These are phyloP conservation scores for Ceratosolen fusciceps DNA, from an alignment of 1,140 invertebrate species.

Conservation along the genomic window DNA sequence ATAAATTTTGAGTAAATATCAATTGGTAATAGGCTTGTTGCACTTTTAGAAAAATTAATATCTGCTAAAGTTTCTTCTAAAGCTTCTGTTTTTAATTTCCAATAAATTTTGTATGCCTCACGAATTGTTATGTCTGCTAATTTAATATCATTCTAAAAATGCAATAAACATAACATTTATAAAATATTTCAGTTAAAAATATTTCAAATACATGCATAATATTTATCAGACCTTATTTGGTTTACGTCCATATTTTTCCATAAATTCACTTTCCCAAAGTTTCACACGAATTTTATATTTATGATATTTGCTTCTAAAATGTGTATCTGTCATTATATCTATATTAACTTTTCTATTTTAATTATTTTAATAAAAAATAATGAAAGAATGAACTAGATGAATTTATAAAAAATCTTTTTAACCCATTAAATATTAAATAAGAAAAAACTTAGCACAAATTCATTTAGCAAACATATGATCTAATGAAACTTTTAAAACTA, in stretches of 20 bases:
- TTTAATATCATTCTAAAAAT: conserved; percentile 81
- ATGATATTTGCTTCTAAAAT: conserved; percentile 63
- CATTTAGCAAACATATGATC: too few relatives aligned
- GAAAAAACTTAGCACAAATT: too few relatives aligned
- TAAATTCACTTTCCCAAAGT: conserved; percentile 85
- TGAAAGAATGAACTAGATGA: too few relatives aligned
- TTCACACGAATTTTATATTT: conserved; percentile 83
- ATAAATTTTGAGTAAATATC: not conserved
- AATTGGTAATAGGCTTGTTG: conserved; percentile 50
- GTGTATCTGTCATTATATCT: conserved; percentile 61
- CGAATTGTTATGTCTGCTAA: conserved; percentile 79
- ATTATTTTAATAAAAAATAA: too few relatives aligned
- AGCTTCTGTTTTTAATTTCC: conserved; percentile 81
- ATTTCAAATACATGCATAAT: not conserved
- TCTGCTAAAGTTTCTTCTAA: conserved; percentile 79
- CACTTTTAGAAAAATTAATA: conserved; percentile 60
- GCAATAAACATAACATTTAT: conserved; percentile 33
- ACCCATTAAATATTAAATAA: too few relatives aligned
- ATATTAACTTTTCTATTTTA: conserved; percentile 51
- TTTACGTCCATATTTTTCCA: conserved; percentile 76
- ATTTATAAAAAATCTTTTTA: too few relatives aligned
- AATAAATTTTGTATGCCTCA: conserved; percentile 86
- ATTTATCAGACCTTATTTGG: conserved; percentile 77
- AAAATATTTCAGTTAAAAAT: conserved; percentile 32
- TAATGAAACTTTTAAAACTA: too few relatives aligned